Evolutionary conservation across 2,797 vertebrate species (phyloP), one percentile per base, ranked within the genome.

Genomic region (Borostomias antarcticus): DNA sequence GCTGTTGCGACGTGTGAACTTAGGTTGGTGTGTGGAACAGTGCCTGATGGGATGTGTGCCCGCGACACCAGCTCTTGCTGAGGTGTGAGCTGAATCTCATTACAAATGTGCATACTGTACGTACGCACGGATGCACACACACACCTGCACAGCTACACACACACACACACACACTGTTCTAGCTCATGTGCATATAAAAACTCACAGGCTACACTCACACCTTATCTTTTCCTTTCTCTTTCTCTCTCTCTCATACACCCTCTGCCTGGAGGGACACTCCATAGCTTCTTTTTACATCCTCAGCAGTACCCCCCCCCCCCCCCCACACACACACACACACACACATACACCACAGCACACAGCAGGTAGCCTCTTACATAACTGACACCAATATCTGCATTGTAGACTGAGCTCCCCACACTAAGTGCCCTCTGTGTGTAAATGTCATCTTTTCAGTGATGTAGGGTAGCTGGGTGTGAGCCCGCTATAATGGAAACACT

Each of bases 351-450:
- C n/a, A n/a, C n/a, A n/a, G n/a, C n/a, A 37, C 32, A 23, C 32
- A 23, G 56, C 32, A 35, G 11, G 19, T 13, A 58, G 9, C 11
- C 56, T 25, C 47, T 70, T 74, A 66, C 45, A 68, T 74, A 68
- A 77, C 64, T 28, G 61, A 68, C 64, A 64, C 40, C 33, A 19
- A 47, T 73, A 59, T 67, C 32, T 35, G 32, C 10, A 13, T 2
- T 17, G 51, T 17, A 54, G 11, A 17, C 25, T 17, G 19, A 37
- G 8, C 1, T 37, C 47, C 47, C 58, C 60, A 57, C 66, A 62
- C 62, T 47, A 43, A 58, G 54, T 60, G 58, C 37, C 57, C 52
- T 76, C 66, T n/a, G n/a, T n/a, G n/a, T n/a, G n/a, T n/a, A 66
- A 19, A 58, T 5, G 68, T 40, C n/a, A n/a, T 66, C 15, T 62